phyloP scores from a whole-genome alignment of 2,888 invertebrate genomes.

The Chrysolina oricalcia region DNA sequence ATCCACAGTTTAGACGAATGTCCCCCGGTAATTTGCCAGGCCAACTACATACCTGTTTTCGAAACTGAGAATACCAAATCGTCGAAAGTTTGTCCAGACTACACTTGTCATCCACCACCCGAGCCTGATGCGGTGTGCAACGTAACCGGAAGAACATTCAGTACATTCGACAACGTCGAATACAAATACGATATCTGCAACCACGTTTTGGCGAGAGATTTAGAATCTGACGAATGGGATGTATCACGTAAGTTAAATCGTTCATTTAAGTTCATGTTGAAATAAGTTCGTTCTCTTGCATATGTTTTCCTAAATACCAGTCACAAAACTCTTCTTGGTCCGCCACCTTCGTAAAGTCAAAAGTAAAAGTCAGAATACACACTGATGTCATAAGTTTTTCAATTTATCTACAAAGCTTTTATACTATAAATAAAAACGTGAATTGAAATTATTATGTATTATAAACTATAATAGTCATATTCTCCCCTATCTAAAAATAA shows the following conservation, averaged over 20 bases:
- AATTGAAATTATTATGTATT: no score
- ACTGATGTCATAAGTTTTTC: no score
- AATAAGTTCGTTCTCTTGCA: no score
- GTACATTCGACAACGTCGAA: slow-evolving; percentile 85
- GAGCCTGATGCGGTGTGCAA: slow-evolving; percentile 80
- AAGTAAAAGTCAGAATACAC: no score
- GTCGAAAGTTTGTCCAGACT: slow-evolving; percentile 66
- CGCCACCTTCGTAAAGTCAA: no score
- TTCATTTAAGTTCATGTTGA: neutral
- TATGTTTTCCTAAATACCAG: no score
- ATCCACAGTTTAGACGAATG: slow-evolving; percentile 57
- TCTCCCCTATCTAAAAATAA: no score
- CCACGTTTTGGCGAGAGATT: slow-evolving; percentile 84
- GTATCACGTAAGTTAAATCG: slow-evolving; percentile 76
- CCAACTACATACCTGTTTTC: slow-evolving; percentile 59
- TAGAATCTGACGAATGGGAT: slow-evolving; percentile 80
- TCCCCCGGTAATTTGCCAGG: slow-evolving; percentile 75
- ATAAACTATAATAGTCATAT: no score
- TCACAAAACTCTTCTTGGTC: no score
- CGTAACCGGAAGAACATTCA: slow-evolving; percentile 84
- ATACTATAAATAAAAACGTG: no score
- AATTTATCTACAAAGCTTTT: no score
- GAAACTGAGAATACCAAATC: slow-evolving; percentile 50
- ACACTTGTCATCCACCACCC: slow-evolving; percentile 78
- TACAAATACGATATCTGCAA: slow-evolving; percentile 88